Evolutionary conservation across 2,113 vertebrate species (phyloP).

Genomic region (Sula dactylatra): DNA sequence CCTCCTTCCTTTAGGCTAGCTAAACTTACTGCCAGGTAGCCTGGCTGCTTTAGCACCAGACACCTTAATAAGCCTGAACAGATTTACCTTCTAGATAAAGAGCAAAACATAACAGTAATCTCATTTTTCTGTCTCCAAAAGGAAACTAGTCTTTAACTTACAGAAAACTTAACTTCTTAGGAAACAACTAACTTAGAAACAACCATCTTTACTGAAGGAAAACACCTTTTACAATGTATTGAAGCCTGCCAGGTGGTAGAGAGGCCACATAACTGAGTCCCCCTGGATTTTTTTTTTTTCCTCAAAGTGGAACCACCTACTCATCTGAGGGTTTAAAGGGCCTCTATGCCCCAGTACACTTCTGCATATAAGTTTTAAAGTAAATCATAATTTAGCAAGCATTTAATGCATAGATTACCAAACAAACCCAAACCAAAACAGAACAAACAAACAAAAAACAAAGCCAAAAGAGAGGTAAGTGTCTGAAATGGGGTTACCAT

Average conservation of each 20-base stretch:
- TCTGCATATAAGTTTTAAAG: not conserved
- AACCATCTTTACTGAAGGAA: not conserved
- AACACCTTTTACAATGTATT: not conserved
- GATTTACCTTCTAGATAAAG: not conserved
- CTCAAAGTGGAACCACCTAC: not conserved
- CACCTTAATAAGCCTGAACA: not conserved
- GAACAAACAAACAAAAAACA: not conserved
- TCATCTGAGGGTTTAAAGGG: not conserved
- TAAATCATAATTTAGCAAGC: not conserved
- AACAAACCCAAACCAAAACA: not conserved
- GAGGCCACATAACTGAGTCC: not conserved
- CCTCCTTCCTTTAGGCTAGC: not conserved
- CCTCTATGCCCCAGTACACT: not conserved
- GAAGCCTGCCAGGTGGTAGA: not conserved
- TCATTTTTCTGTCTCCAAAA: not conserved
- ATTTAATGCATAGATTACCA: not conserved
- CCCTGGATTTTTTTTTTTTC: rapidly evolving
- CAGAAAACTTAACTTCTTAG: not conserved
- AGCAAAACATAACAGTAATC: not conserved
- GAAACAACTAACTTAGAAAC: not conserved
- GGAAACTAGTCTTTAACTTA: not conserved
- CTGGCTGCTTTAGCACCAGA: not conserved
- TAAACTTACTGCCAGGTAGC: not conserved
- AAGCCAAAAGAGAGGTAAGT: not conserved
- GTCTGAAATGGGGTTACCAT: not conserved